A percentile compares a stretch with the other conserved stretches of the same genome.
These are phyloP conservation scores for Neomorphus geoffroyi DNA, from an alignment of 2,797 vertebrate genomes.

Conservation along the genomic window DNA sequence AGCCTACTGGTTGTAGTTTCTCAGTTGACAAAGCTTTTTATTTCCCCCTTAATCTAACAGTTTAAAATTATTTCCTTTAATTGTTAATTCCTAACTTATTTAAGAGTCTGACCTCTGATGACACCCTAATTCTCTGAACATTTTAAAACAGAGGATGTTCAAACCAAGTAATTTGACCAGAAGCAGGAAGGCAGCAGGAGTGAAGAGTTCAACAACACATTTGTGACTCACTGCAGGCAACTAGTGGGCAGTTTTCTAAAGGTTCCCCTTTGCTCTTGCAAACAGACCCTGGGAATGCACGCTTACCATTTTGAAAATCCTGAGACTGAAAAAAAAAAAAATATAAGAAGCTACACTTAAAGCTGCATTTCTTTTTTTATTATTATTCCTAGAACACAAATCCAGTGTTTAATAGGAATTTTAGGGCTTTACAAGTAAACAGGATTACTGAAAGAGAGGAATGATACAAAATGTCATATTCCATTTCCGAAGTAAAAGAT, in stretches of 20 bases:
- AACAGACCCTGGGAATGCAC: neutral
- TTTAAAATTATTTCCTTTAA: neutral
- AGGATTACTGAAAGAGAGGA: neutral
- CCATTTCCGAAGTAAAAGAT: neutral
- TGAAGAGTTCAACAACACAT: neutral
- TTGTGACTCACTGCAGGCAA: neutral
- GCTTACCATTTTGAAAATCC: neutral
- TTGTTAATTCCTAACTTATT: neutral
- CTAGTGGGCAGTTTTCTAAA: neutral
- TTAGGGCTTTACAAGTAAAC: neutral
- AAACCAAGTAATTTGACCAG: neutral
- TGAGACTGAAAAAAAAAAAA: neutral
- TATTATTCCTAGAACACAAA: neutral
- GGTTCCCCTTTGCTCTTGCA: neutral
- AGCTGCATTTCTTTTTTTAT: neutral
- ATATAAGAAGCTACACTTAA: neutral
- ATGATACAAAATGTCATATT: neutral
- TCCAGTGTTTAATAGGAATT: neutral
- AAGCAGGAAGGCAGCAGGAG: neutral
- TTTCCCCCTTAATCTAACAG: neutral
- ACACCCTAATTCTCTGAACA: neutral
- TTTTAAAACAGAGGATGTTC: neutral
- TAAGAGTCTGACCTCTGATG: neutral
- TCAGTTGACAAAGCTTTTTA: neutral
- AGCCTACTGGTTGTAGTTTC: neutral